phyloP scores from a whole-genome alignment of 2,888 invertebrate genomes.

The Allygus modestus region DNA sequence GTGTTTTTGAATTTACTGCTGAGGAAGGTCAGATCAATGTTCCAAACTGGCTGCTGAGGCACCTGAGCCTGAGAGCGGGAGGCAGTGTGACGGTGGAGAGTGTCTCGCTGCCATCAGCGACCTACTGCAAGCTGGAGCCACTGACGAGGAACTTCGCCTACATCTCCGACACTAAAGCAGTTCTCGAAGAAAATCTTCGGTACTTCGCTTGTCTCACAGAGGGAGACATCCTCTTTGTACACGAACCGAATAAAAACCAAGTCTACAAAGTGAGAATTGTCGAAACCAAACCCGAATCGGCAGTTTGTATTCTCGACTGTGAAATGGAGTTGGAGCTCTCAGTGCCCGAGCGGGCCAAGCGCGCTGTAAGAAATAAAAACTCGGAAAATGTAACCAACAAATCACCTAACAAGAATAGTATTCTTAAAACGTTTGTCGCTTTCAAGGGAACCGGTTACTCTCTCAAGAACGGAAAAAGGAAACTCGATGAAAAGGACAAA shows the following conservation, averaged over 20 bases:
- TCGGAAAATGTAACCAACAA: not conserved
- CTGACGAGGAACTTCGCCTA: conserved; percentile 44
- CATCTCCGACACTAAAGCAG: conserved; percentile 11
- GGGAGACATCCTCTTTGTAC: conserved; percentile 22
- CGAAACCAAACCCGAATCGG: conserved; percentile 21
- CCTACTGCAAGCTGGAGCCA: conserved; percentile 14
- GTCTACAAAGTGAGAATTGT: conserved; percentile 30
- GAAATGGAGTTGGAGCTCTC: conserved; percentile 35
- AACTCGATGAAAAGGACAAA: conserved; percentile 23
- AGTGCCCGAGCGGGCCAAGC: not conserved
- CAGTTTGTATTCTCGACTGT: conserved; percentile 38
- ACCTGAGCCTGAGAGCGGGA: not conserved
- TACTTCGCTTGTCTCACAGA: conserved; percentile 39
- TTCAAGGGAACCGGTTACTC: conserved; percentile 33
- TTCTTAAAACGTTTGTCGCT: conserved; percentile 2
- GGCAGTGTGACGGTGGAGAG: not conserved
- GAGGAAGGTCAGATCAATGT: conserved; percentile 7
- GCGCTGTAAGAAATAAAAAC: not conserved
- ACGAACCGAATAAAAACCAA: conserved; percentile 20
- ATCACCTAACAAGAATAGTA: not conserved
- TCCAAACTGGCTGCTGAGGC: conserved; percentile 5
- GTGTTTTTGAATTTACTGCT: conserved; percentile 50
- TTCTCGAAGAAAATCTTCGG: conserved; percentile 7
- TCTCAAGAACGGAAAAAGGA: not conserved
- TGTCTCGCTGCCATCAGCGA: conserved; percentile 12